These are phyloP conservation scores for Drosophila bipectinata DNA, from an alignment of 1,140 invertebrate genomes.

Conservation along the genomic window DNA sequence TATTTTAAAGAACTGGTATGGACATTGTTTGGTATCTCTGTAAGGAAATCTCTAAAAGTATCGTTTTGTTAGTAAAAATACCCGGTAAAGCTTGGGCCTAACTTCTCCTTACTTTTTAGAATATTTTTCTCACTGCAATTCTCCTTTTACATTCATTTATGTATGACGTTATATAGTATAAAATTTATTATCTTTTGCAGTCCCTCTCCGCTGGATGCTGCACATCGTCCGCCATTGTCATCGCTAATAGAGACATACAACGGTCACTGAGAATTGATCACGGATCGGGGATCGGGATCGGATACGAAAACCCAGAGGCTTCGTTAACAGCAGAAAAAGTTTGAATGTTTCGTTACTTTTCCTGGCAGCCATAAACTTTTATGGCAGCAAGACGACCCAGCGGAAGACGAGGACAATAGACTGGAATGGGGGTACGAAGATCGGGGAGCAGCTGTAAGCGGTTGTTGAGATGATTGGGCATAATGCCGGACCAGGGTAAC, in stretches of 20 bases:
- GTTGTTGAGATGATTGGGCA: conserved; percentile 54
- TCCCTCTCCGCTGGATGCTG: conserved; percentile 39
- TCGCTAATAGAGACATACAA: conserved; percentile 60
- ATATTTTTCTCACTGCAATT: conserved; percentile 14
- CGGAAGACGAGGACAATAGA: conserved; percentile 52
- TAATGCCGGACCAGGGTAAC: conserved; percentile 33
- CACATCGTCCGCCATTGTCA: conserved; percentile 37
- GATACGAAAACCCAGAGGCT: conserved; percentile 1
- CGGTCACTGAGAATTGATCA: conserved; percentile 46
- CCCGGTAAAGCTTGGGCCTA: too few relatives aligned
- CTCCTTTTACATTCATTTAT: conserved; percentile 16
- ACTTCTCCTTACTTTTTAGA: neutral
- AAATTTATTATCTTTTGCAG: conserved; percentile 62
- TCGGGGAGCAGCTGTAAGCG: conserved; percentile 51
- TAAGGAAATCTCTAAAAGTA: too few relatives aligned
- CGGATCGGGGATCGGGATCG: conserved; percentile 11
- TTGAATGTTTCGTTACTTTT: conserved; percentile 54
- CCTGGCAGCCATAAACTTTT: conserved; percentile 53
- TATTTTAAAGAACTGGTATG: too few relatives aligned
- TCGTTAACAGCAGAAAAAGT: conserved; percentile 49
- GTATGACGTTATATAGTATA: conserved; percentile 37
- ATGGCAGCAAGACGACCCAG: conserved; percentile 35
- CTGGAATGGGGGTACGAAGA: conserved; percentile 11
- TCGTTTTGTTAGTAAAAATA: too few relatives aligned
- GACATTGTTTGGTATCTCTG: too few relatives aligned